A percentile compares a stretch with the other conserved stretches of the same genome.
Evolutionary conservation across 2,113 vertebrate species (phyloP).

Genomic region (Petrocephalus zakoni): DNA sequence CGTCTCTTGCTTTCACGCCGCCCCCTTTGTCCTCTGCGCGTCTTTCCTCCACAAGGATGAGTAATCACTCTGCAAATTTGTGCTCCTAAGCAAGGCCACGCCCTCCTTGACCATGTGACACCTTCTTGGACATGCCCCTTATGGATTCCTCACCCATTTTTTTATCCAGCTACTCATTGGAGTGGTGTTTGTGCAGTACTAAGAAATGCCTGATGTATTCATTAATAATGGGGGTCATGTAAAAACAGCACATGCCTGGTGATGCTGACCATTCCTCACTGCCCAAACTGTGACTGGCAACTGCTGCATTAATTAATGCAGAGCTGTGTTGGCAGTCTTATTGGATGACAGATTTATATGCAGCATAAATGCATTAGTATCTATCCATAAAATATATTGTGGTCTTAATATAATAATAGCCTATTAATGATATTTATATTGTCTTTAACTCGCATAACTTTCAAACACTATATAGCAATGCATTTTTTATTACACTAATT

Average conservation of each 20-base stretch:
- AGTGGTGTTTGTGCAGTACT: background rate
- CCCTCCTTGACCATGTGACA: background rate
- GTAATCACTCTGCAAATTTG: too few species aligned
- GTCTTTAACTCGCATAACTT: background rate
- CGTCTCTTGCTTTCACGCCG: background rate
- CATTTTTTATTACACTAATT: background rate
- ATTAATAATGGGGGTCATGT: background rate
- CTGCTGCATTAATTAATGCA: background rate
- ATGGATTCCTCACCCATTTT: background rate
- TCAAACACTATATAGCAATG: background rate
- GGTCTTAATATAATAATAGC: background rate
- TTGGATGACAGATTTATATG: background rate
- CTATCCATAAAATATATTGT: background rate
- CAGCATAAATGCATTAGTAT: background rate
- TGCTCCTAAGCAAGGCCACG: too few species aligned
- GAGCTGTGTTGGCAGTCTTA: background rate
- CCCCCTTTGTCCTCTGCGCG: background rate
- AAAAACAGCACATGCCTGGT: background rate
- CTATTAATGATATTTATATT: background rate
- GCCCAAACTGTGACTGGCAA: background rate
- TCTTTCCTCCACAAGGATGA: background rate
- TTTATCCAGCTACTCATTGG: background rate
- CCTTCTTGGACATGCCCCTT: background rate
- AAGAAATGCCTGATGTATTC: background rate
- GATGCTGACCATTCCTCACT: background rate